phyloP scores from a whole-genome alignment of 2,888 invertebrate species.

The Onthophagus sagittarius region DNA sequence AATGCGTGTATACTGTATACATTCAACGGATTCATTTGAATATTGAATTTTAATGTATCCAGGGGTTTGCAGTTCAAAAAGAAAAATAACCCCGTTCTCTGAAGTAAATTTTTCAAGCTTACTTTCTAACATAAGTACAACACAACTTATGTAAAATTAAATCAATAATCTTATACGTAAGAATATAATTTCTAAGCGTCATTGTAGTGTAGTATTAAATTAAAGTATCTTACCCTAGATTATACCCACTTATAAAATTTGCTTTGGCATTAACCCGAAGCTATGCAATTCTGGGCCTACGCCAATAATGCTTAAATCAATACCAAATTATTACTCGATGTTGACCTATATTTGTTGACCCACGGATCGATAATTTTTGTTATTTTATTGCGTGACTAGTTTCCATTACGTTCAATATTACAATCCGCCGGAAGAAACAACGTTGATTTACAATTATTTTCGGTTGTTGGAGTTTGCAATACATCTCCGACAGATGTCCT shows the following conservation, averaged over 20 bases:
- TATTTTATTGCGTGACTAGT: background rate
- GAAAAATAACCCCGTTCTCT: background rate
- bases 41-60: constrained; percentile 8
- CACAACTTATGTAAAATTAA: background rate
- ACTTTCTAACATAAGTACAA: background rate
- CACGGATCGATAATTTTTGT: background rate
- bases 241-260: background rate
- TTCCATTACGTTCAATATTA: background rate
- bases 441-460: background rate
- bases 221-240: background rate
- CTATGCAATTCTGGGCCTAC: background rate
- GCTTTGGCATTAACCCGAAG: background rate
- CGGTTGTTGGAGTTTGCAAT: background rate
- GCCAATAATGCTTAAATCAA: background rate
- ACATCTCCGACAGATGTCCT: background rate
- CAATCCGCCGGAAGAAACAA: background rate
- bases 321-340: background rate
- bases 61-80: background rate
- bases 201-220: background rate
- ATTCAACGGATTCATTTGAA: background rate
- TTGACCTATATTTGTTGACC: background rate
- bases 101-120: background rate
- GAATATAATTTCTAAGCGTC: background rate
- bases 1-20: background rate
- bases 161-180: background rate